Base-by-base conservation (phyloP, 1,140 invertebrate species). In the Hylyphantes graminicola region DNA sequence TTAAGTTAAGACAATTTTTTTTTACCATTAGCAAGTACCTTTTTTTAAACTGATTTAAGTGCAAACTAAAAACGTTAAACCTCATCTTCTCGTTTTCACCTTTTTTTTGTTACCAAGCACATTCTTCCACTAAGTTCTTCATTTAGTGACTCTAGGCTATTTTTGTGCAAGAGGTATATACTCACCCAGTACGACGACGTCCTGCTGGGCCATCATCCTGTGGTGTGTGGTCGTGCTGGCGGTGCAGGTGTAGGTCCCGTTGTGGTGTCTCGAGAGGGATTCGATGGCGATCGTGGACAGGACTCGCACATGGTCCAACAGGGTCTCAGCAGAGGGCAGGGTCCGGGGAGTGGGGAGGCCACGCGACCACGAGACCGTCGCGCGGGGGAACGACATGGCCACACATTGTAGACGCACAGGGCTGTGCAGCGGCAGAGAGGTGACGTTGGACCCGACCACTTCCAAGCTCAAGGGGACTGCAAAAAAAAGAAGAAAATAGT, bases 211-310 rank as follows among this genome's bases (percentile, higher is more conserved):
- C 73, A 76, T 83, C 64, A 68, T 21, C 53, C 77, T 85, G 10
- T 68, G 53, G 19, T 67, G 68, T 67, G 67, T 72, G 1, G 73
- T 17, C 77, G 84, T 86, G 17, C 9, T 51, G 12, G 86, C 87
- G 13, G 53, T 75, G 65, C 87, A 87, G 11, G 68, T 50, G 78
- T 87, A 87, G 17, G 82, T 87, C 13, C 86, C 87, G 85, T 87
- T 87, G 67, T 87, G 86, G 9, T 59, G 59, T 19, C 82, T 54
- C 10, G 53, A 63, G 8, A 87, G 79, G 67, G 85, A 64, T 59
- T 73, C 59, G 68, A 87, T 80, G 10, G 59, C 82, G 48, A 87
- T n/a, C 57, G 68, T 73, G 73, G 68, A 55, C 78, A 76, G 67
- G 19, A 80, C 77, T 17, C 72, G 76, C 57, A 85, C 75, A 85